Base-by-base conservation (phyloP, 2,797 vertebrate genomes). In the Cetoscarus ocellatus region DNA sequence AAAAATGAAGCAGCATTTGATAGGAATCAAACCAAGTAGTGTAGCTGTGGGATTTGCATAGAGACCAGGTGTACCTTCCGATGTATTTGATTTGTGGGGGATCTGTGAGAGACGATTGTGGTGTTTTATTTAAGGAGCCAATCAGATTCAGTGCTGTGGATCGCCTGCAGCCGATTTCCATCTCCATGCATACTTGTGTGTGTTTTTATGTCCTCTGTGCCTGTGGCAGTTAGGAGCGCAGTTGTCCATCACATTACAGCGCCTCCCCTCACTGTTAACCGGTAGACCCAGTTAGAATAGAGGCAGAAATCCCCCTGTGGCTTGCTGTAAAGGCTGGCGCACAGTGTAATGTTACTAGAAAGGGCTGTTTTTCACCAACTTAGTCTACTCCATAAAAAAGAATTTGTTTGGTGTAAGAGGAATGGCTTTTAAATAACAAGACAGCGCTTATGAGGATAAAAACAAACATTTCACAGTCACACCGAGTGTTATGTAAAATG, bases 81-180 rank as follows among this genome's bases (percentile, higher is more conserved):
- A 64, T 75, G 59, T 43, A 38, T 68, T 79, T 68, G 35, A 15
- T 60, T 42, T 57, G 40, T 57, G 60, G 62, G 4, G 63, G 54
- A 59, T 10, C 19, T 55, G 47, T 1, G 57, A 61, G 36, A 51
- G 55, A 19, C 47, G 56, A 67, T 7, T 36, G 45, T 35, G n/a
- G 12, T 60, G 53, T 61, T 69, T 63, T 58, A 67, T 70, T 52
- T 70, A 65, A 19, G 70, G 60, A 68, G 62, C 67, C 34, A 73
- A 79, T 76, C 70, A 62, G 67, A 69, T 61, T 55, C 51, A 43
- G 42, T 12, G 5, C 54, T n/a, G 67, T 45, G 10, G 10, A 57
- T 48, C 34, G 55, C 80, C 82, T 48, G 54, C 67, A 65, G 83
- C 77, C n/a, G 17, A 54, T 60, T 67, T 69, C 61, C 45, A 68